A percentile compares a stretch with the other conserved stretches of the same genome.
phyloP scores from a whole-genome alignment of 2,888 invertebrate species.

The Physocephala rufipes region DNA sequence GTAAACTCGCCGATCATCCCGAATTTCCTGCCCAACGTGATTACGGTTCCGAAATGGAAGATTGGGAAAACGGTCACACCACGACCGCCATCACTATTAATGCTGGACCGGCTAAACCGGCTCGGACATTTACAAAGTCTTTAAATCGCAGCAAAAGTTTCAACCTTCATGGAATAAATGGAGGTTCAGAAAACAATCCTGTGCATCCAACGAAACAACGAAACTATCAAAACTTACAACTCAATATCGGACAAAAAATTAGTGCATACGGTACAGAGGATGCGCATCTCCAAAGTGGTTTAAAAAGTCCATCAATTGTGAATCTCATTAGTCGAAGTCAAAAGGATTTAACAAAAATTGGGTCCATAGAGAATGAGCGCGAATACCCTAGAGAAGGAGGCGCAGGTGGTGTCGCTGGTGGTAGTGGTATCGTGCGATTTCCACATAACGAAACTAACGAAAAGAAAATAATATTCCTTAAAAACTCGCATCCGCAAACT shows the following conservation, averaged over 20 bases:
- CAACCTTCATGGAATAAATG: constrained; percentile 76
- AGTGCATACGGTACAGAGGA: constrained; percentile 67
- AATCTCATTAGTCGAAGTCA: constrained; percentile 87
- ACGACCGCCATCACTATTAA: constrained; percentile 25
- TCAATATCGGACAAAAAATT: constrained; percentile 65
- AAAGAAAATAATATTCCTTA: constrained; percentile 75
- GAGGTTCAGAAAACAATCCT: constrained; percentile 67
- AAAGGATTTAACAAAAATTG: constrained; percentile 76
- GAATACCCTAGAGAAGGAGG: constrained; percentile 35
- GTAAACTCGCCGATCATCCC: constrained; percentile 67
- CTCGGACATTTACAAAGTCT: constrained; percentile 77
- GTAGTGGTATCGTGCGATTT: no score
- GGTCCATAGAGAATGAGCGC: constrained; percentile 50
- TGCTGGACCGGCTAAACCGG: constrained; percentile 79
- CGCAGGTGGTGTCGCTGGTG: neutral
- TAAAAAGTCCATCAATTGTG: constrained; percentile 85
- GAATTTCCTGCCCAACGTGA: constrained; percentile 37
- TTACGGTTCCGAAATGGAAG: constrained; percentile 46
- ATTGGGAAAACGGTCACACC: constrained; percentile 33
- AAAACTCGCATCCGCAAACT: constrained; percentile 75
- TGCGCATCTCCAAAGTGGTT: constrained; percentile 61
- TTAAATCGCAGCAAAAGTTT: constrained; percentile 85
- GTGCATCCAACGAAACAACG: constrained; percentile 62
- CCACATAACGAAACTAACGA: constrained; percentile 55
- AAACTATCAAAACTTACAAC: constrained; percentile 71